A percentile compares a stretch with the other conserved stretches of the same genome.
phyloP scores from a whole-genome alignment of 2,113 vertebrate genomes.

The Crotalus horridus region DNA sequence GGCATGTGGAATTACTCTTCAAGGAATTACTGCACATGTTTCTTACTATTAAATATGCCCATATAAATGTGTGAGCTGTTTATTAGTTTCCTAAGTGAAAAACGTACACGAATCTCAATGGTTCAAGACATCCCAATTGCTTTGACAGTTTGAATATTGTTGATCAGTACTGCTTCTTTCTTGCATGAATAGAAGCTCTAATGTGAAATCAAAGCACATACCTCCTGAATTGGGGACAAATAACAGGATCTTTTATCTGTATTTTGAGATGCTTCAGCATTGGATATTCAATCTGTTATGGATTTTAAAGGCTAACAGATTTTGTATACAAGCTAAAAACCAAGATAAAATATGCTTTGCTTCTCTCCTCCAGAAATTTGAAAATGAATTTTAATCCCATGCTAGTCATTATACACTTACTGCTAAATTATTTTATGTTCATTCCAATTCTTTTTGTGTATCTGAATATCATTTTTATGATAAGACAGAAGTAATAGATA shows the following conservation, averaged over 20 bases:
- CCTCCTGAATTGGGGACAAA: background rate
- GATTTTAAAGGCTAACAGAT: background rate
- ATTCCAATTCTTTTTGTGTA: background rate
- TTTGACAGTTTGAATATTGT: conserved; percentile 23
- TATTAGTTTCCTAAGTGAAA: conserved; percentile 39
- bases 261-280: background rate
- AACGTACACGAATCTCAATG: conserved; percentile 15
- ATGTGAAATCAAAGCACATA: background rate
- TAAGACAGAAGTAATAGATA: background rate
- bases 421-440: background rate
- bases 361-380: background rate
- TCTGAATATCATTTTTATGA: background rate
- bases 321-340: background rate
- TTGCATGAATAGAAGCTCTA: background rate
- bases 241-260: background rate
- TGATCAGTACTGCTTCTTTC: background rate
- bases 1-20: background rate
- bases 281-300: background rate
- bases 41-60: conserved; percentile 24
- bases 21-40: background rate
- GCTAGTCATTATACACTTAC: background rate
- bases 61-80: conserved; percentile 27
- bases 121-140: conserved; percentile 19
- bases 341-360: background rate
- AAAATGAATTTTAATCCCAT: conserved; percentile 16